Evolutionary conservation across 2,888 invertebrate genomes (phyloP).

Genomic region (Serripes groenlandicus): DNA sequence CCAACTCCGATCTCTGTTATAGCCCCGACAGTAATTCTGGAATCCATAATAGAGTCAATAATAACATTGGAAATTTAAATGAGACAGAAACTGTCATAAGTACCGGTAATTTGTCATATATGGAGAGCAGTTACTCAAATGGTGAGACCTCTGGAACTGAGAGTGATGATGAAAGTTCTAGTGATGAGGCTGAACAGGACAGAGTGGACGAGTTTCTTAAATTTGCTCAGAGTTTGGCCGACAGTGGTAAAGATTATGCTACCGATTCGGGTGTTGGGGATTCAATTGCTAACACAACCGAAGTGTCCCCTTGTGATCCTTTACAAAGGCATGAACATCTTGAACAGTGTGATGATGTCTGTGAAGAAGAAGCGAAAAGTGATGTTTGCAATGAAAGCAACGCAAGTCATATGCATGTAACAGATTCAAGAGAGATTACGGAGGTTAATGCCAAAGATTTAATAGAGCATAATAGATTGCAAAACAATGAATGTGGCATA

Average conservation of each 20-base stretch:
- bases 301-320: constrained; percentile 74
- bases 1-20: constrained; percentile 64
- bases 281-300: constrained; percentile 68
- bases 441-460: background rate
- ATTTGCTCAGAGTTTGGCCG: constrained; percentile 76
- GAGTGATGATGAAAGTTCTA: constrained; percentile 63
- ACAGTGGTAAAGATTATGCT: constrained; percentile 76
- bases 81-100: background rate
- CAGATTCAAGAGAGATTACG: too few relatives aligned
- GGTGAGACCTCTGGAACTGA: constrained; percentile 53
- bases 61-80: background rate
- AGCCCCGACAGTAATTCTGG: constrained; percentile 38
- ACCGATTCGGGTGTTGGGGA: constrained; percentile 77
- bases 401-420: background rate
- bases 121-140: constrained; percentile 8
- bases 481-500: background rate
- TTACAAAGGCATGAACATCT: constrained; percentile 64
- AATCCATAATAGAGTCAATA: constrained; percentile 15
- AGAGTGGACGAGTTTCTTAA: constrained; percentile 69
- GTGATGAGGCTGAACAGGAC: constrained; percentile 62
- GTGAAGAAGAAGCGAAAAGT: constrained; percentile 53
- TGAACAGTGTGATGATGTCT: constrained; percentile 50
- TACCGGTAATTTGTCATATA: constrained; percentile 14
- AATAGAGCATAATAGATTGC: background rate
- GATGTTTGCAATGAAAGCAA: constrained; percentile 14